Evolutionary conservation across 2,888 invertebrate genomes (phyloP).

Genomic region (Helleia helle): DNA sequence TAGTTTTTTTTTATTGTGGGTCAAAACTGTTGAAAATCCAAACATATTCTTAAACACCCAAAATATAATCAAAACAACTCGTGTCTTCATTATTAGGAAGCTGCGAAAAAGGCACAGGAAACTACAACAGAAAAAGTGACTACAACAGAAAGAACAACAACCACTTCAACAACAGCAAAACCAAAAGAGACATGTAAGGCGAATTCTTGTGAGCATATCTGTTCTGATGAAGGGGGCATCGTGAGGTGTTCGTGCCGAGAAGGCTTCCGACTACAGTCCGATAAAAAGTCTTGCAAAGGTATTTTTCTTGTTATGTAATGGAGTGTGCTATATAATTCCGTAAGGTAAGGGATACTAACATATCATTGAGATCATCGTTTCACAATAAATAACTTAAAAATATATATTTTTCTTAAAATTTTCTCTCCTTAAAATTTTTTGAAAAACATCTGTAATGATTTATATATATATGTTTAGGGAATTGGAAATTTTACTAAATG

Average conservation of each 20-base stretch:
- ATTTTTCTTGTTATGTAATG: conserved; percentile 1
- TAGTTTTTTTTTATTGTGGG: neutral
- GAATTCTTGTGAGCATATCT: conserved; percentile 49
- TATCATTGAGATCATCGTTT: neutral
- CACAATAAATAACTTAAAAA: neutral
- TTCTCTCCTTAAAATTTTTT: too few species aligned
- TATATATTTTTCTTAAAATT: too few species aligned
- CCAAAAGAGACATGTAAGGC: conserved; percentile 38
- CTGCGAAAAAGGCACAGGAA: conserved; percentile 36
- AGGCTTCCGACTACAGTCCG: conserved; percentile 45
- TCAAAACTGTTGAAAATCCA: too few species aligned
- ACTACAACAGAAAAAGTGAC: conserved; percentile 34
- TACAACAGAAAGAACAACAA: conserved; percentile 25
- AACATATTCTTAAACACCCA: too few species aligned
- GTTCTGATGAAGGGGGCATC: conserved; percentile 41
- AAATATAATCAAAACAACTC: too few species aligned
- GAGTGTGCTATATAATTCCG: conserved; percentile 1
- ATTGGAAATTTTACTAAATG: too few species aligned
- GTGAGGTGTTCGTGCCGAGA: conserved; percentile 43
- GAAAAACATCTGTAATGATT: too few species aligned
- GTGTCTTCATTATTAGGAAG: conserved; percentile 37
- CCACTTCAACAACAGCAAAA: conserved; percentile 27
- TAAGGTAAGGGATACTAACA: conserved; percentile 16
- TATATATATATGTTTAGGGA: too few species aligned
- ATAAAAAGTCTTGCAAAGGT: conserved; percentile 58